phyloP scores from a whole-genome alignment of 1,140 invertebrate genomes.

The Belonocnema kinseyi region DNA sequence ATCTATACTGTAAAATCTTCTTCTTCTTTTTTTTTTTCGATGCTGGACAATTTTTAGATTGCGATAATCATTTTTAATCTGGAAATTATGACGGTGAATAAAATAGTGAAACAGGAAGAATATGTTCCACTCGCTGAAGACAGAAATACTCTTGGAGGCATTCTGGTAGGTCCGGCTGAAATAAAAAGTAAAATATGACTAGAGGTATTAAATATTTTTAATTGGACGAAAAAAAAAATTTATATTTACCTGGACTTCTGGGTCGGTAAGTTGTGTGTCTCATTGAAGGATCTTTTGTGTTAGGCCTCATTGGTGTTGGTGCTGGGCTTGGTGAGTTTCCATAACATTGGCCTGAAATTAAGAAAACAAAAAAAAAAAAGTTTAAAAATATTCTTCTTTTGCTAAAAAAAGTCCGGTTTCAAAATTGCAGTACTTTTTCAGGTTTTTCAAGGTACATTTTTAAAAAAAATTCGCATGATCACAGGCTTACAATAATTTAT shows the following conservation, averaged over 20 bases:
- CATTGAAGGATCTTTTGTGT: slow-evolving; percentile 62
- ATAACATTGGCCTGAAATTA: slow-evolving; percentile 69
- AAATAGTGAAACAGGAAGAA: slow-evolving; percentile 29
- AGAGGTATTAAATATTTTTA: neutral
- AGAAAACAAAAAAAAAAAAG: neutral
- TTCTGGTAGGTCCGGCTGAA: slow-evolving; percentile 42
- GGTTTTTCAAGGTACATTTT: too few species aligned
- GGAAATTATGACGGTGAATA: neutral
- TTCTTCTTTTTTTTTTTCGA: neutral
- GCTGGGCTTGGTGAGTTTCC: slow-evolving; percentile 73
- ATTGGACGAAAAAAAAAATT: slow-evolving; percentile 13
- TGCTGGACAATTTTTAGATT: neutral
- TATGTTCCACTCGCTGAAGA: slow-evolving; percentile 42
- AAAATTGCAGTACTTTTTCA: too few species aligned
- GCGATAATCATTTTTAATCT: neutral
- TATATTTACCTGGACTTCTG: slow-evolving; percentile 49
- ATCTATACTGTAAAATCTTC: neutral
- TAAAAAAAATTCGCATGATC: too few species aligned
- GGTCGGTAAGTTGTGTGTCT: slow-evolving; percentile 57
- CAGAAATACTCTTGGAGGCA: slow-evolving; percentile 49
- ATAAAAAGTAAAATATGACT: slow-evolving; percentile 11
- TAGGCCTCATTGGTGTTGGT: slow-evolving; percentile 66
- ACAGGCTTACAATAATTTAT: too few species aligned
- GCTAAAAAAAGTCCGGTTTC: too few species aligned
- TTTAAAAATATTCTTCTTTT: too few species aligned